Conservation (phyloP, 2,113 vertebrate genomes). For the Clinocottus analis region DNA sequence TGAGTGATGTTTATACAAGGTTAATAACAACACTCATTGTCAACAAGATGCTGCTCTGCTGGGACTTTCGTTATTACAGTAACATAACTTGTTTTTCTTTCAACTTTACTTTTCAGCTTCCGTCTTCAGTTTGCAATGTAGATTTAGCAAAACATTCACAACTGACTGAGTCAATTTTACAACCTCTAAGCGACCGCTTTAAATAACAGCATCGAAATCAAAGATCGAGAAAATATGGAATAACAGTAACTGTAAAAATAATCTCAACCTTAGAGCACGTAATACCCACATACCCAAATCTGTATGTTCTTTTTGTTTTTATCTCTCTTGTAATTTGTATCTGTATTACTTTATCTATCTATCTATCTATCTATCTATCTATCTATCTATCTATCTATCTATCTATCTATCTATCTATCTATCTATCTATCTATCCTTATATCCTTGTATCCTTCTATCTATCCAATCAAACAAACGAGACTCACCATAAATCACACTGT, state of each 20-base stretch:
- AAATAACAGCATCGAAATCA: background rate
- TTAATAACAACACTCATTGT: background rate
- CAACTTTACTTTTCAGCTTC: background rate
- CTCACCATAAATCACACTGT: constrained; percentile 16
- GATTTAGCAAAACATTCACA: background rate
- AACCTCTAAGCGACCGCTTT: background rate
- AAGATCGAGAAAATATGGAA: background rate
- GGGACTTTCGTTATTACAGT: background rate
- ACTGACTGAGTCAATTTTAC: background rate
- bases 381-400: constrained; percentile 27
- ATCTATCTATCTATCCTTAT: constrained; percentile 1
- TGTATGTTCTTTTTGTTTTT: background rate
- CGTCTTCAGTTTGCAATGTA: background rate
- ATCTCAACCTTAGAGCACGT: background rate
- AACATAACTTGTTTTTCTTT: background rate
- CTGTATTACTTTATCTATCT: constrained; percentile 18
- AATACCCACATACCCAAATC: no score
- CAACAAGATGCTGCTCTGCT: background rate
- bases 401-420: constrained; percentile 11
- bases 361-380: constrained; percentile 32
- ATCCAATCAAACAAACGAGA: background rate
- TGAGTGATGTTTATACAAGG: background rate
- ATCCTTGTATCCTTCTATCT: background rate
- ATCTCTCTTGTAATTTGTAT: background rate
- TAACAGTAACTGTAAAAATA: background rate